Conservation (phyloP, 2,113 vertebrate genomes). For the Piprites chloris region DNA sequence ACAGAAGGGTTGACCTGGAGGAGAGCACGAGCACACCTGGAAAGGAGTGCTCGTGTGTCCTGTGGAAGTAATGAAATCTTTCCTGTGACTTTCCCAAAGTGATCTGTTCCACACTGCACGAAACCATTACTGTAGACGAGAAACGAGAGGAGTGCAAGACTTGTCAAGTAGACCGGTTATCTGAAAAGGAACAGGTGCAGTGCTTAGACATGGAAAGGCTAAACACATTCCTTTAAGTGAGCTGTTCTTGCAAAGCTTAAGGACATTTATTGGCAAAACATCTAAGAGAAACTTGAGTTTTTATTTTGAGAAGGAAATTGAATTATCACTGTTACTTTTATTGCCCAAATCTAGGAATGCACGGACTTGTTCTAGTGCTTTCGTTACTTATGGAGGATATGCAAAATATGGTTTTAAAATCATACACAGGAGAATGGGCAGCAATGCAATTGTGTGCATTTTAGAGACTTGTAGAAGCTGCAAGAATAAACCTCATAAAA, state of each 20-base stretch:
- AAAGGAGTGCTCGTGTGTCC: neutral
- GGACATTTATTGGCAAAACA: neutral
- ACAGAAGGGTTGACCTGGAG: neutral
- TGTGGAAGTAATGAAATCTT: neutral
- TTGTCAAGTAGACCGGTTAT: neutral
- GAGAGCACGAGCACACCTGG: neutral
- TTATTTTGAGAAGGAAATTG: neutral
- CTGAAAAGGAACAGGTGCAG: conserved; percentile 26
- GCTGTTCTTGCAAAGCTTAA: neutral
- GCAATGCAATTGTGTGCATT: neutral
- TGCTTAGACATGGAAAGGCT: neutral
- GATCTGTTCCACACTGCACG: rapidly evolving
- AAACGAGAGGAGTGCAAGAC: neutral
- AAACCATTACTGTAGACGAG: neutral
- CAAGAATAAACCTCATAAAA: neutral
- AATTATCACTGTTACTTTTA: neutral
- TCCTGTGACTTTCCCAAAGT: neutral
- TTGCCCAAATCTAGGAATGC: neutral
- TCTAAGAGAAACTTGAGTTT: neutral
- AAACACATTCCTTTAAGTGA: neutral
- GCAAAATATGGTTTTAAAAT: neutral
- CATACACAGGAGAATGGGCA: neutral
- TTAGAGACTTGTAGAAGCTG: neutral
- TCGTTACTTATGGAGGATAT: neutral
- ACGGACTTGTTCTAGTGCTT: neutral